Evolutionary conservation across 1,140 invertebrate species (phyloP).

Genomic region (Psix sp.): DNA sequence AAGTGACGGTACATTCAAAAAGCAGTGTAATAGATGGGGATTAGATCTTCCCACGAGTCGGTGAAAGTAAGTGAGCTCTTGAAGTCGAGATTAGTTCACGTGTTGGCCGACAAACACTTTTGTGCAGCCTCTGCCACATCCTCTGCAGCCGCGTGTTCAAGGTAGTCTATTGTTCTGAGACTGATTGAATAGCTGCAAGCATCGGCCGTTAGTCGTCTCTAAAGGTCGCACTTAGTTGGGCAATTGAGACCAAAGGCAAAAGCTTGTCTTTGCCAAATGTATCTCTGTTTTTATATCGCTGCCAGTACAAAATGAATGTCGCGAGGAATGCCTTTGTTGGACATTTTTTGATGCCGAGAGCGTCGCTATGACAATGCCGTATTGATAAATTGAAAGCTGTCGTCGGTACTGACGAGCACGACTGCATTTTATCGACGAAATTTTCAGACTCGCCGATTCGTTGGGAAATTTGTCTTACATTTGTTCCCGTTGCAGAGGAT

Average conservation of each 20-base stretch:
- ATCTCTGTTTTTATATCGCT: slow-evolving; percentile 30
- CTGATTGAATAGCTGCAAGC: slow-evolving; percentile 63
- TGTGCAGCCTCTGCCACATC: slow-evolving; percentile 64
- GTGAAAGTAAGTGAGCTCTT: slow-evolving; percentile 67
- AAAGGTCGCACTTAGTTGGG: slow-evolving; percentile 66
- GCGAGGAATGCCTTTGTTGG: slow-evolving; percentile 38
- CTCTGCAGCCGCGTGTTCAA: slow-evolving; percentile 62
- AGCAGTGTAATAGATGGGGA: slow-evolving; percentile 63
- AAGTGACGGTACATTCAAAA: slow-evolving; percentile 57
- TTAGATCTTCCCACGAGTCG: slow-evolving; percentile 69
- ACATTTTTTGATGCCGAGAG: slow-evolving; percentile 6
- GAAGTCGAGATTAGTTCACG: slow-evolving; percentile 66
- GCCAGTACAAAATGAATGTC: slow-evolving; percentile 3
- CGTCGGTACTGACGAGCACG: background rate
- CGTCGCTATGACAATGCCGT: slow-evolving; percentile 7
- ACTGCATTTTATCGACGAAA: slow-evolving; percentile 21
- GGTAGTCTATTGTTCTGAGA: slow-evolving; percentile 68
- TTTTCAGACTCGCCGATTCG: too few species aligned
- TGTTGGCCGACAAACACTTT: slow-evolving; percentile 65
- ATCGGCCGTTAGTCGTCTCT: slow-evolving; percentile 60
- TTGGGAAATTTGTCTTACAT: too few species aligned
- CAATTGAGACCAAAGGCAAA: slow-evolving; percentile 57
- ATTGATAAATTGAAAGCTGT: slow-evolving; percentile 27
- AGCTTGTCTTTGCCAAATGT: slow-evolving; percentile 48
- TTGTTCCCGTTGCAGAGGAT: too few species aligned